Evolutionary conservation across 2,113 vertebrate species (phyloP).

Genomic region (Entomyzon cyanotis): DNA sequence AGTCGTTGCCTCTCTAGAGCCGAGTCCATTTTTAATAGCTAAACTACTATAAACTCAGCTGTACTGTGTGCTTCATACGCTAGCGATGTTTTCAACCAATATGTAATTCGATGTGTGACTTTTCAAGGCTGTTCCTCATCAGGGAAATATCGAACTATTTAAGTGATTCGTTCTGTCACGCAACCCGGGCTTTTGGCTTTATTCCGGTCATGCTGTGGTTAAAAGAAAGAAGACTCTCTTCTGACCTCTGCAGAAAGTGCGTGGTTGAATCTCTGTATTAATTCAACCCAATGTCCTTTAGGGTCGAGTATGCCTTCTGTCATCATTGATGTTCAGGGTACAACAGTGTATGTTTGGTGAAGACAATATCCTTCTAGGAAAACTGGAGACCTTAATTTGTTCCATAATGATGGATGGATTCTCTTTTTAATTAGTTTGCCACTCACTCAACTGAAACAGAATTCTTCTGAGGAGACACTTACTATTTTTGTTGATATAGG

Average conservation of each 20-base stretch:
- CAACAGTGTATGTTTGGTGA: background rate
- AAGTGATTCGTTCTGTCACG: background rate
- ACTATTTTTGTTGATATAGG: background rate
- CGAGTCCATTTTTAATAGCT: background rate
- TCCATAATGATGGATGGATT: background rate
- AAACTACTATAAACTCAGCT: background rate
- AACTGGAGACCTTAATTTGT: background rate
- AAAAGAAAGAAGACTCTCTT: background rate
- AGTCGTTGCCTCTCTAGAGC: background rate
- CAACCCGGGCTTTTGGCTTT: background rate
- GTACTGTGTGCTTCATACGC: fast-evolving
- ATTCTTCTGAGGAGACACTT: background rate
- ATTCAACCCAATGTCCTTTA: too few relatives aligned
- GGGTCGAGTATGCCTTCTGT: background rate
- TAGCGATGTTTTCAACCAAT: too few relatives aligned
- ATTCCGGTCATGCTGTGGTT: background rate
- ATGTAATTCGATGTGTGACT: background rate
- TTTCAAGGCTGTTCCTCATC: background rate
- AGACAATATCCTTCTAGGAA: background rate
- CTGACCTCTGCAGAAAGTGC: background rate
- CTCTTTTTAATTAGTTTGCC: background rate
- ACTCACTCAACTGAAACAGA: background rate
- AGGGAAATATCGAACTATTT: background rate
- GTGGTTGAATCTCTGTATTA: background rate
- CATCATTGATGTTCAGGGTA: background rate